Percentiles rank a stretch among this genome's conserved stretches.
These are phyloP conservation scores for Aricia artaxerxes DNA, from an alignment of 2,888 invertebrate genomes.

Conservation along the genomic window DNA sequence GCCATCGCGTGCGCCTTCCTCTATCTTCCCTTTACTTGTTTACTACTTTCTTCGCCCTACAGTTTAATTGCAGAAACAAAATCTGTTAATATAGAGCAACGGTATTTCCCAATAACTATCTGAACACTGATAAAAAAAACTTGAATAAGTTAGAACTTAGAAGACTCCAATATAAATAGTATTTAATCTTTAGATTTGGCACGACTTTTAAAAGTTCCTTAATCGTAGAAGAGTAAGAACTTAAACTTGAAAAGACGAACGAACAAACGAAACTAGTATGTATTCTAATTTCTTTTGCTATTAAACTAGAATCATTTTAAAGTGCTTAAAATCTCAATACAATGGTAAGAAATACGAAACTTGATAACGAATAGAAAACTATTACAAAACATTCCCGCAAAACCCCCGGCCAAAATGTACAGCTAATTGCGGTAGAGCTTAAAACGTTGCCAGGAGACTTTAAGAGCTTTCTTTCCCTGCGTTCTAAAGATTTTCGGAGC, in stretches of 20 bases:
- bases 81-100: not conserved
- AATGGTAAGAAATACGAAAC: not conserved
- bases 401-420: not conserved
- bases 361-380: not conserved
- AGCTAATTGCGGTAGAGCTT: not conserved
- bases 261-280: not conserved
- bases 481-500: not conserved
- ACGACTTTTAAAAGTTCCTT: not conserved
- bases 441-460: not conserved
- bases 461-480: not conserved
- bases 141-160: no score
- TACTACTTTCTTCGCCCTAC: slow-evolving; percentile 49
- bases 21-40: slow-evolving; percentile 58
- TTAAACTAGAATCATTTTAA: not conserved
- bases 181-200: no score
- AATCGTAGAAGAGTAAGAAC: no score
- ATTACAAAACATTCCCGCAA: not conserved
- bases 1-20: slow-evolving; percentile 66
- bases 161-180: no score
- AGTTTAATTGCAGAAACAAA: slow-evolving; percentile 33
- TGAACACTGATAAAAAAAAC: no score
- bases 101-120: not conserved
- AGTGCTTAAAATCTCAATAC: not conserved
- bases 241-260: not conserved
- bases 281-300: not conserved